Base-by-base conservation (phyloP, 2,888 invertebrate genomes). In the Synergus gifuensis region DNA sequence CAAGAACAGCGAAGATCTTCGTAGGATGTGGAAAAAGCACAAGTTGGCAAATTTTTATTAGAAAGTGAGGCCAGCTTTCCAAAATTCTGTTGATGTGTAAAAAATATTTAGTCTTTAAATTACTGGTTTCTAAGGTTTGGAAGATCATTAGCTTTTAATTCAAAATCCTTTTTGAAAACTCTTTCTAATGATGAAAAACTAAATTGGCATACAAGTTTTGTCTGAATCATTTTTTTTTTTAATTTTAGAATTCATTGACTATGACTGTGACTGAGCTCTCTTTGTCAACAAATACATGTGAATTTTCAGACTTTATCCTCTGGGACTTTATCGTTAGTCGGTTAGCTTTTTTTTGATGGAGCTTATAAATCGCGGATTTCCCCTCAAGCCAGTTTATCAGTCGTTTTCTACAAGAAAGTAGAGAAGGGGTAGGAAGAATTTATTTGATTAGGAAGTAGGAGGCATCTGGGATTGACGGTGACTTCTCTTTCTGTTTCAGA, bases 401-500 rank as follows among this genome's bases (percentile, higher is more conserved):
- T 28, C 28, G 40, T 54, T 9, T 60, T 76, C 60, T 76, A 14
- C 9, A 18, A 40, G 28, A 46, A 76, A 76, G 62, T 44, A 46
- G 44, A 8, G 67, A 69, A 69, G 69, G n/a, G 40, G 54, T 11
- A 54, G 46, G 44, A 11, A 46, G 63, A 66, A 28, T 49, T 69
- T 69, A 40, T 54, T 54, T 73, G 73, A 54, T 54, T 36, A 12
- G 36, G 28, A 54, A 73, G 54, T 16, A 73, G 73, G 36, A 54
- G 54, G 54, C 28, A 49, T 73, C 73, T 73, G 28, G 54, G 12
- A 73, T 58, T 73, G 73, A 73, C 73, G 36, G 16, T 73, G 9
- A 46, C 28, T 44, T 78, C 67, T 67, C 69, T 83, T 78, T 87
- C 76, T 85, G 86, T 90, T 90, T 79, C 88, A 91, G 86, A 90